These are phyloP conservation scores for Solen grandis DNA, from an alignment of 1,140 invertebrate species.

Conservation along the genomic window DNA sequence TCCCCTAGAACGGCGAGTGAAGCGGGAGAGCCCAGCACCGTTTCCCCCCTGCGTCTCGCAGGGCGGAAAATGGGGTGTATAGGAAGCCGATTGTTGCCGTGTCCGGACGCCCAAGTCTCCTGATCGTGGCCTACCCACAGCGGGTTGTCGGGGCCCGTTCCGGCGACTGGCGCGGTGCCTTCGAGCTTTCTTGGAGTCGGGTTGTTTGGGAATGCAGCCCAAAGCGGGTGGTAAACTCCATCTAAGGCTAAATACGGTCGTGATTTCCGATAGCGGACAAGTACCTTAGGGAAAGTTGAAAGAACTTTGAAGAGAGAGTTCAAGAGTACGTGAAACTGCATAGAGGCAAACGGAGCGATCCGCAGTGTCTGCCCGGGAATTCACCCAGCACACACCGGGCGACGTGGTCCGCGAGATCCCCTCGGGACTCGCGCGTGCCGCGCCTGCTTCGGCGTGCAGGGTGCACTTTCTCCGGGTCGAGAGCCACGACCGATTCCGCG, in stretches of 20 bases:
- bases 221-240: too few relatives aligned
- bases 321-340: conserved; percentile 91
- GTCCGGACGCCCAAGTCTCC: conserved; percentile 84
- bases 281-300: conserved; percentile 95
- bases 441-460: conserved; percentile 24
- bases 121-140: conserved; percentile 85
- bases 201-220: too few relatives aligned
- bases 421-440: neutral
- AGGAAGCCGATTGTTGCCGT: conserved; percentile 39
- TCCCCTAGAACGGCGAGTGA: conserved; percentile 88
- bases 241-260: conserved; percentile 92
- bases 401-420: conserved; percentile 29
- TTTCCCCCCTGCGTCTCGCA: too few relatives aligned
- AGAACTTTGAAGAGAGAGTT: conserved; percentile 95
- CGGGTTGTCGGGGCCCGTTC: conserved; percentile 88
- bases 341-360: conserved; percentile 85
- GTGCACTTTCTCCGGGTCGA: conserved; percentile 54
- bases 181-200: conserved; percentile 87
- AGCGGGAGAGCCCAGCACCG: conserved; percentile 88
- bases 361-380: conserved; percentile 72
- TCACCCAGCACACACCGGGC: conserved; percentile 77
- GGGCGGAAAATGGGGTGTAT: conserved; percentile 43
- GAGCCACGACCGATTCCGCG: conserved; percentile 62
- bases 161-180: conserved; percentile 80
- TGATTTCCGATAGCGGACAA: conserved; percentile 94